phyloP scores from a whole-genome alignment of 1,140 invertebrate genomes.

The Venturia canescens region DNA sequence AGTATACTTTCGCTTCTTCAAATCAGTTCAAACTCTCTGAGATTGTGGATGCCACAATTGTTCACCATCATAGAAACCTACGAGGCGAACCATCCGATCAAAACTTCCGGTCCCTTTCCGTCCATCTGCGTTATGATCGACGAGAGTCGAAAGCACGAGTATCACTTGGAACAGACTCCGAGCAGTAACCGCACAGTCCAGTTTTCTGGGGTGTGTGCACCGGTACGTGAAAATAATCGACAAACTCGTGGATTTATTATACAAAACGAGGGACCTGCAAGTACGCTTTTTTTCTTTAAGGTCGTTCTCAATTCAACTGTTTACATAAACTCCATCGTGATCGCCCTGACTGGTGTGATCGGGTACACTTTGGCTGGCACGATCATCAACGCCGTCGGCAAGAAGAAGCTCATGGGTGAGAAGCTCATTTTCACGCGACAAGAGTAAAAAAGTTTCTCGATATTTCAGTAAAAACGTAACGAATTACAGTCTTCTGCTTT shows the following conservation, averaged over 20 bases:
- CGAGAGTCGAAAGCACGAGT: slow-evolving; percentile 23
- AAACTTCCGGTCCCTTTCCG: slow-evolving; percentile 44
- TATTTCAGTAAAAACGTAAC: neutral
- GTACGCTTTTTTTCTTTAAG: slow-evolving; percentile 52
- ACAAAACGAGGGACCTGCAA: too few species aligned
- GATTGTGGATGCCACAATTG: slow-evolving; percentile 73
- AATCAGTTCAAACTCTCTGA: slow-evolving; percentile 69
- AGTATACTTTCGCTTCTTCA: slow-evolving; percentile 6
- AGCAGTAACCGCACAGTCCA: slow-evolving; percentile 46
- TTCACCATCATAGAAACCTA: slow-evolving; percentile 72
- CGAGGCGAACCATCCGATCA: slow-evolving; percentile 56
- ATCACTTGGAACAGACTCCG: slow-evolving; percentile 39
- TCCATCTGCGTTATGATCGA: slow-evolving; percentile 54
- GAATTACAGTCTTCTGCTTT: slow-evolving; percentile 65
- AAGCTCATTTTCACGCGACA: neutral
- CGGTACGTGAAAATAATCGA: slow-evolving; percentile 47
- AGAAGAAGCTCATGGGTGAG: slow-evolving; percentile 69
- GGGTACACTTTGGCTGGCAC: slow-evolving; percentile 71
- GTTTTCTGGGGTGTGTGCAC: slow-evolving; percentile 45
- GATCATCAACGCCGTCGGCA: slow-evolving; percentile 71
- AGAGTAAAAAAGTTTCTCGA: neutral
- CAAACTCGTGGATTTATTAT: too few species aligned
- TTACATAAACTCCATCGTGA: slow-evolving; percentile 73
- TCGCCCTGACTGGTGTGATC: slow-evolving; percentile 69
- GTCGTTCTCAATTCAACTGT: slow-evolving; percentile 65